Base-by-base conservation (phyloP, 2,888 invertebrate genomes). In the Abrostola triplasia region DNA sequence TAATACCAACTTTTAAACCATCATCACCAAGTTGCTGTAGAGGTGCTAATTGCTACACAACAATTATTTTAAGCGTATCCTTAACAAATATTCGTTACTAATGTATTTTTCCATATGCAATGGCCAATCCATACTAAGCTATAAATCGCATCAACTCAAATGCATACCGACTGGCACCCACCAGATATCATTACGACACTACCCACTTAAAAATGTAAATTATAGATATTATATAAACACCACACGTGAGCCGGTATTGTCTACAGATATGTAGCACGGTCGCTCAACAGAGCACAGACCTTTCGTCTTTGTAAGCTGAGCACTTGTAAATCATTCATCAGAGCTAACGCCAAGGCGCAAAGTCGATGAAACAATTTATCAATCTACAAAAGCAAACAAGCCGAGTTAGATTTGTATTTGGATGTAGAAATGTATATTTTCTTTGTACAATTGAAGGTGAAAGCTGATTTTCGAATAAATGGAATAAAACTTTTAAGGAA, bases 301-400 rank as follows among this genome's bases (percentile, higher is more conserved):
- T 59, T 52, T 60, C n/a, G 5, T 57, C 8, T 58, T 44, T 40
- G 13, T 56, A 50, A 59, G 12, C 65, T 59, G 64, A 65, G 57
- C 58, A 68, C 44, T 13, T 67, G 47, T 71, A 68, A 79, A 78
- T 76, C 71, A 74, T 70, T 78, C 53, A 60, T 57, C 61, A 60
- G 49, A 73, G 51, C 57, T 58, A 11, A 48, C 58, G 65, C 54
- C 55, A 50, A 53, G 61, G 44, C 35, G 48, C 13, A 66, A 72
- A 67, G 38, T 66, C 67, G 62, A 69, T 68, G 66, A 70, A 74
- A 80, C 73, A 76, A 80, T 80, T 76, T 61, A 74, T 75, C 66
- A 78, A 74, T 67, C 44, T 62, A 55, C 40, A 37, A 61, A 58
- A 47, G 61, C 58, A 68, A 64, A 64, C 64, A 70, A 61, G 58